Percentiles rank a stretch among this genome's conserved stretches.
Evolutionary conservation across 2,113 vertebrate species (phyloP).

Genomic region (Apteryx mantelli): DNA sequence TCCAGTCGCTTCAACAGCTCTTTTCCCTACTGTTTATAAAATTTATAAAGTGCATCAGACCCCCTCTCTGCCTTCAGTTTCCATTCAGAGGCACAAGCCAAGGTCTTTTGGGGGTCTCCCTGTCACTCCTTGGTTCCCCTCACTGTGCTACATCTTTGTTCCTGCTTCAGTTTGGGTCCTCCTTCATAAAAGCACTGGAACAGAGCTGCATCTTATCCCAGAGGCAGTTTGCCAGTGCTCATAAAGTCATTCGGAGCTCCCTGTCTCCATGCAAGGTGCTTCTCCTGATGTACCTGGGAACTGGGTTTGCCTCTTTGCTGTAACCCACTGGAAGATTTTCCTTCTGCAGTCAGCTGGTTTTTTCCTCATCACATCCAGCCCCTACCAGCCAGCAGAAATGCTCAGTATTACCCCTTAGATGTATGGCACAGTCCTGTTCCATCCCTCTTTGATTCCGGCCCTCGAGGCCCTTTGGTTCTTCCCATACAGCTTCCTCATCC

Average conservation of each 20-base stretch:
- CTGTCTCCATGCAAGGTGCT: not conserved
- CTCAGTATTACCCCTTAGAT: not conserved
- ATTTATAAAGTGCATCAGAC: fast-evolving
- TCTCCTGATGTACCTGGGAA: not conserved
- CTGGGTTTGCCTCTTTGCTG: not conserved
- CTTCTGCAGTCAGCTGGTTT: not conserved
- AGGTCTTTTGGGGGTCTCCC: not conserved
- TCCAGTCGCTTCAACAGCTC: fast-evolving
- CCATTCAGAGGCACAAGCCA: fast-evolving
- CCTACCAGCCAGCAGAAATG: not conserved
- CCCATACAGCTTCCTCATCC: no score
- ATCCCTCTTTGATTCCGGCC: no score
- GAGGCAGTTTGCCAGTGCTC: not conserved
- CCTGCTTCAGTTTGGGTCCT: not conserved
- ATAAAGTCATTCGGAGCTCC: not conserved
- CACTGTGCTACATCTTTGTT: not conserved
- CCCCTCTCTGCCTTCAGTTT: not conserved
- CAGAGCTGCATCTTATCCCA: not conserved
- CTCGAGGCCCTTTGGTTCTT: no score
- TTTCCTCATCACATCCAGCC: not conserved
- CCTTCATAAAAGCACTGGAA: not conserved
- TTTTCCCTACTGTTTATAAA: fast-evolving
- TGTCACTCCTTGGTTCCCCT: not conserved
- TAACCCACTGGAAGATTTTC: not conserved
- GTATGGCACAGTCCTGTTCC: not conserved